Conservation (phyloP, 2,888 invertebrate genomes). For the Dasysyrphus albostriatus region DNA sequence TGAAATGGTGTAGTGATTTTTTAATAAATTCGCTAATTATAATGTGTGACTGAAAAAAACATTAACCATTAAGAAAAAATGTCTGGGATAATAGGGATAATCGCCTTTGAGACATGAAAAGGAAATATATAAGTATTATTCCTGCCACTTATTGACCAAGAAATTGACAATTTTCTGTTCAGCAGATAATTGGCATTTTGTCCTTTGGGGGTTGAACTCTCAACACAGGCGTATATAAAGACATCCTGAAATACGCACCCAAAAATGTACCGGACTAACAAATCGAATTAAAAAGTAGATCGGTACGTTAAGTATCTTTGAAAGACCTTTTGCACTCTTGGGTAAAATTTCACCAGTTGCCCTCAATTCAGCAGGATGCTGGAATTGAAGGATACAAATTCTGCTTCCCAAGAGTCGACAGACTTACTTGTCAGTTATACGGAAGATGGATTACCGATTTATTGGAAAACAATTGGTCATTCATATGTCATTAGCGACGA, state of each 20-base stretch:
- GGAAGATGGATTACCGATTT: conserved; percentile 82
- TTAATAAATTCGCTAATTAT: conserved; percentile 77
- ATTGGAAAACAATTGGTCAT: conserved; percentile 83
- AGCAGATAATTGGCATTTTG: conserved; percentile 67
- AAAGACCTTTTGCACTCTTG: conserved; percentile 41
- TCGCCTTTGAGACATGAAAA: conserved; percentile 50
- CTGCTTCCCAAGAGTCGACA: conserved; percentile 23
- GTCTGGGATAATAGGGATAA: conserved; percentile 70
- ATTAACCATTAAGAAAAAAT: conserved; percentile 47
- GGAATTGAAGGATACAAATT: conserved; percentile 33
- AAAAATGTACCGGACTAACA: neutral
- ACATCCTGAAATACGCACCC: neutral
- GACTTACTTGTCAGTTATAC: conserved; percentile 77
- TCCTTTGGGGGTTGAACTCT: conserved; percentile 7
- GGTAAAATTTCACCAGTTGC: conserved; percentile 61
- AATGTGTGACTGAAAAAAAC: conserved; percentile 58
- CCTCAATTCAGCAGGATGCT: conserved; percentile 25
- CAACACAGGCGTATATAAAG: neutral
- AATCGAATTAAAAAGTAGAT: neutral
- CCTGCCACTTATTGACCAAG: conserved; percentile 67
- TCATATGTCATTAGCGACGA: conserved; percentile 78
- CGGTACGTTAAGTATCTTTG: conserved; percentile 21
- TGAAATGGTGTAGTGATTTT: conserved; percentile 40
- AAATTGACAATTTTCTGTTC: conserved; percentile 70
- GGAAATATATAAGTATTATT: conserved; percentile 40